A percentile compares a stretch with the other conserved stretches of the same genome.
These are phyloP conservation scores for Microchrysa polita DNA, from an alignment of 2,888 invertebrate species.

Conservation along the genomic window DNA sequence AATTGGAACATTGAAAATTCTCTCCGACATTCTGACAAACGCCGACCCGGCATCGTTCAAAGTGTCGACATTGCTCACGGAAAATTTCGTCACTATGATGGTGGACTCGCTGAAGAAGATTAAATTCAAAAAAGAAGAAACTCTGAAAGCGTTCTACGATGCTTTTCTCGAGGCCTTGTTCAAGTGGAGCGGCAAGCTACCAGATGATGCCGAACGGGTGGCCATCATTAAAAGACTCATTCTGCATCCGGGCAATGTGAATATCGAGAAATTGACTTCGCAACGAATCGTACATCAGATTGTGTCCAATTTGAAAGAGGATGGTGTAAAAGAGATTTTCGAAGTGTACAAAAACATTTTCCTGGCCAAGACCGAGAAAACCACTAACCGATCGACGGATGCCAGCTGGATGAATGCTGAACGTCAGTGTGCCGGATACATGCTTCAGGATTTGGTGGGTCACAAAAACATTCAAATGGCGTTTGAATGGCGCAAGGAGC, in stretches of 20 bases:
- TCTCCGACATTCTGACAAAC: conserved; percentile 68
- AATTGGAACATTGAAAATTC: conserved; percentile 69
- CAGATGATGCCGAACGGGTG: conserved; percentile 67
- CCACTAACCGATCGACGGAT: conserved; percentile 53
- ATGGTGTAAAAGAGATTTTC: conserved; percentile 72
- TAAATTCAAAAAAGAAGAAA: conserved; percentile 56
- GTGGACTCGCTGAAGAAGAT: conserved; percentile 71
- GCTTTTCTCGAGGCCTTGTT: conserved; percentile 65
- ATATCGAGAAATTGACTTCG: conserved; percentile 77
- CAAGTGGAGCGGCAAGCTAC: conserved; percentile 66
- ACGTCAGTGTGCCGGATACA: conserved; percentile 72
- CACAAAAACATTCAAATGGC: conserved; percentile 61
- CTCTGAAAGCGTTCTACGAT: conserved; percentile 62
- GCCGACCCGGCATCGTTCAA: conserved; percentile 64
- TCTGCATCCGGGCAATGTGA: conserved; percentile 75
- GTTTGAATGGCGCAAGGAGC: conserved; percentile 71
- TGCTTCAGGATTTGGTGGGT: conserved; percentile 65
- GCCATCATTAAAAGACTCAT: conserved; percentile 72
- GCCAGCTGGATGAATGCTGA: conserved; percentile 76
- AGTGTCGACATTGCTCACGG: conserved; percentile 70
- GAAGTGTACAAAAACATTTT: conserved; percentile 72
- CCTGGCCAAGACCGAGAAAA: conserved; percentile 67
- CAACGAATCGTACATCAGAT: conserved; percentile 73
- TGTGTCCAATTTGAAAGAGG: conserved; percentile 69
- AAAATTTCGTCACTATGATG: conserved; percentile 73